These are phyloP conservation scores for Scophthalmus maximus DNA, from an alignment of 2,113 vertebrate genomes.

Conservation along the genomic window DNA sequence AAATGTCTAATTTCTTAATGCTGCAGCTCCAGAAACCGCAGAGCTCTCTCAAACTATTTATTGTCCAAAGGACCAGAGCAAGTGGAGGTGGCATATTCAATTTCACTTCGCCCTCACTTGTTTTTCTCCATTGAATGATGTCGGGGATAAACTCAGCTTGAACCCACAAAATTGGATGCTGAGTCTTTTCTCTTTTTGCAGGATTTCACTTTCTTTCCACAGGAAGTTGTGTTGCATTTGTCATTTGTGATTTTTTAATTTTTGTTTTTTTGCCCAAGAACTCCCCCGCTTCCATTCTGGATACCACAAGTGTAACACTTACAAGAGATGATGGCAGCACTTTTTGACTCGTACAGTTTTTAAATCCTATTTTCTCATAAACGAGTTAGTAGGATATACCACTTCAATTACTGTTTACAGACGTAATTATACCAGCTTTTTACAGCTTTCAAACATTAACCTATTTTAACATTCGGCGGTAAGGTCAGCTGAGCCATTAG, in stretches of 20 bases:
- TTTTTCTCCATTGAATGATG: constrained; percentile 15
- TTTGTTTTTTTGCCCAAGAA: neutral
- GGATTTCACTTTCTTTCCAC: constrained; percentile 24
- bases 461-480: neutral
- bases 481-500: no score
- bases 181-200: constrained; percentile 24
- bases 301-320: constrained; percentile 49
- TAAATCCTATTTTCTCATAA: neutral
- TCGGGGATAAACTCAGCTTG: neutral
- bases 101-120: constrained; percentile 3
- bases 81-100: constrained; percentile 3
- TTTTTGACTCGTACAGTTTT: neutral
- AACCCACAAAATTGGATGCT: neutral
- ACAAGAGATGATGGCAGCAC: constrained; percentile 9
- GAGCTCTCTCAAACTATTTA: constrained; percentile 47
- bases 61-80: constrained; percentile 22
- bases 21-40: constrained; percentile 55
- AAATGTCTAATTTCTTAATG: constrained; percentile 47
- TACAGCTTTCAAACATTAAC: neutral
- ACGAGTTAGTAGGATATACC: neutral
- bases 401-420: neutral
- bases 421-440: neutral
- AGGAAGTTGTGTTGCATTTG: constrained; percentile 25
- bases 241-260: constrained; percentile 27
- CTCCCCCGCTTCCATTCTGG: constrained; percentile 21